These are phyloP conservation scores for Cephalopterus ornatus DNA, from an alignment of 2,113 vertebrate genomes.

Conservation along the genomic window DNA sequence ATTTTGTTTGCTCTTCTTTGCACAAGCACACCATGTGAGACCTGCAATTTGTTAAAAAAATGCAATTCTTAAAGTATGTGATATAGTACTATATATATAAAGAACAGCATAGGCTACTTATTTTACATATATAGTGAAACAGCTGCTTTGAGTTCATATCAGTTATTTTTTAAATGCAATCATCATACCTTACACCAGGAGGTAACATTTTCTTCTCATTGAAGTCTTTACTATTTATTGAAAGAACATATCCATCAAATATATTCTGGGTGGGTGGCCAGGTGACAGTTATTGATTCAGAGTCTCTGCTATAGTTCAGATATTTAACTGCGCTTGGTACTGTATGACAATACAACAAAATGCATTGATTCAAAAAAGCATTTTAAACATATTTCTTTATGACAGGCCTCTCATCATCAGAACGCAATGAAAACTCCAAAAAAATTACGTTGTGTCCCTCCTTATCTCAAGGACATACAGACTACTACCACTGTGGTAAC, in stretches of 20 bases:
- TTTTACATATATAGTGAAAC: not conserved
- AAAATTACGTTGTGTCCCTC: not conserved
- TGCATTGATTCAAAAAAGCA: not conserved
- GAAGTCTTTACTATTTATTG: slow-evolving; percentile 72
- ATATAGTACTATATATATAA: not conserved
- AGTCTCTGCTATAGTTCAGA: slow-evolving; percentile 75
- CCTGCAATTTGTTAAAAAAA: not conserved
- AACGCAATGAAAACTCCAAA: not conserved
- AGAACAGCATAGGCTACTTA: not conserved
- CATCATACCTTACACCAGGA: slow-evolving; percentile 70
- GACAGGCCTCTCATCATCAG: not conserved
- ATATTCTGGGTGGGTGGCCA: slow-evolving; percentile 67
- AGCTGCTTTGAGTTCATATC: not conserved
- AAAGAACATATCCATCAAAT: slow-evolving; percentile 74
- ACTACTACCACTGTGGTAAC: not conserved
- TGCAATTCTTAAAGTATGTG: not conserved
- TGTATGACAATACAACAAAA: slow-evolving; percentile 35
- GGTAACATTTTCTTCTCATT: slow-evolving; percentile 65
- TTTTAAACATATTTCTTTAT: not conserved
- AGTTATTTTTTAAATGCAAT: not conserved
- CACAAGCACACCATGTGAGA: not conserved
- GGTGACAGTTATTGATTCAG: slow-evolving; percentile 71
- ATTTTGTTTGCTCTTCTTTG: not conserved
- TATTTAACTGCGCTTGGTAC: slow-evolving; percentile 74
- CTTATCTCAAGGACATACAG: not conserved